Evolutionary conservation across 2,797 vertebrate genomes (phyloP).

Genomic region (Chaetodon trifasciatus): DNA sequence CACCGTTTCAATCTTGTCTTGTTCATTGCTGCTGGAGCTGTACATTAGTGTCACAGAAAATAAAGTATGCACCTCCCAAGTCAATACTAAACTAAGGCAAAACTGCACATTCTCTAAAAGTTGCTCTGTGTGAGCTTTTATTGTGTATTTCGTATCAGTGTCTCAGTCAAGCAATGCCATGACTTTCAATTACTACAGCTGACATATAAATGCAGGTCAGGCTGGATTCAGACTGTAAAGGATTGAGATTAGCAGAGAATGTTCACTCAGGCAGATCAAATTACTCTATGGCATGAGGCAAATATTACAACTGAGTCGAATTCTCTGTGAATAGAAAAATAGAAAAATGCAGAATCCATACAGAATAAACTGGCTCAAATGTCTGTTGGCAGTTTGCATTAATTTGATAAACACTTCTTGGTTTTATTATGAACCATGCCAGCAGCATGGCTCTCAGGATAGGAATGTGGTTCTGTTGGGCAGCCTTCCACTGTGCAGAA

Average conservation of each 20-base stretch:
- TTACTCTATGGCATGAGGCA: not conserved
- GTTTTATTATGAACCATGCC: not conserved
- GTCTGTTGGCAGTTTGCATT: not conserved
- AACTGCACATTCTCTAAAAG: not conserved
- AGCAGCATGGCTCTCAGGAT: not conserved
- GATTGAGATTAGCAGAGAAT: not conserved
- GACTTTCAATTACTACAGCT: conserved; percentile 10
- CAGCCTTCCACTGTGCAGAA: too few species aligned
- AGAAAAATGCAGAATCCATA: not conserved
- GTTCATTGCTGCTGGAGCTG: conserved; percentile 9
- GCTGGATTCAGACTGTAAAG: not conserved
- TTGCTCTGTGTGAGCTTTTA: conserved; percentile 1
- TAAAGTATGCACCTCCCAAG: conserved; percentile 10
- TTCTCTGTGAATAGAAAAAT: conserved; percentile 20
- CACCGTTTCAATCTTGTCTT: conserved; percentile 46
- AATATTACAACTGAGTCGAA: not conserved
- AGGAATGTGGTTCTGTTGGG: not conserved
- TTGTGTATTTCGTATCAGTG: conserved; percentile 4
- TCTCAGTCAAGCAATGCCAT: not conserved
- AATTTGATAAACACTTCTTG: not conserved
- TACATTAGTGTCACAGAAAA: conserved; percentile 27
- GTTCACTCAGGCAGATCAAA: conserved; percentile 16
- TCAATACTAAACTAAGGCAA: conserved; percentile 28
- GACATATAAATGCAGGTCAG: conserved; percentile 17
- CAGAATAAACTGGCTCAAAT: not conserved